A percentile compares a stretch with the other conserved stretches of the same genome.
phyloP scores from a whole-genome alignment of 2,113 vertebrate species.

The Esox niger region DNA sequence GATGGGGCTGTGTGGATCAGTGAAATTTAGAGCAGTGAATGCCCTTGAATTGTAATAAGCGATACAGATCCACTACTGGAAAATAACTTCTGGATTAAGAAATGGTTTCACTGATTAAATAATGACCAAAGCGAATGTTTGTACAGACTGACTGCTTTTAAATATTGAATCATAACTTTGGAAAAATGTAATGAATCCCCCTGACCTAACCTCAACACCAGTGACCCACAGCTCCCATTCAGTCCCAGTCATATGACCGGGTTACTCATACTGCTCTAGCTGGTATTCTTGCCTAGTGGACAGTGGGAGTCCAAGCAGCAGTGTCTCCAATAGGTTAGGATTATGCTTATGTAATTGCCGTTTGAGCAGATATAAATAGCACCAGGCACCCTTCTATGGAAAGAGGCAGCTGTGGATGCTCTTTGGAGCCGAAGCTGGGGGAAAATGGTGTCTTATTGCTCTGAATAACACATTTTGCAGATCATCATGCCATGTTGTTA shows the following conservation, averaged over 20 bases:
- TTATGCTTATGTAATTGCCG: conserved; percentile 69
- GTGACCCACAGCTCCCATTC: conserved; percentile 26
- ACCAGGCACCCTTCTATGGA: conserved; percentile 20
- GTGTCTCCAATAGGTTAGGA: conserved; percentile 51
- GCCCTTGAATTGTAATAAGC: no score
- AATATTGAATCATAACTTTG: neutral
- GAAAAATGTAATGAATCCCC: conserved; percentile 10
- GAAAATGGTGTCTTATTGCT: neutral
- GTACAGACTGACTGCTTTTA: neutral
- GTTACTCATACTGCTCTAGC: neutral
- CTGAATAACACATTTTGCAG: neutral
- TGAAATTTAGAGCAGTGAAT: no score
- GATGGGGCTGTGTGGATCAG: no score
- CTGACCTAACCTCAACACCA: neutral
- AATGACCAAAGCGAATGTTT: no score
- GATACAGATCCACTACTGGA: no score
- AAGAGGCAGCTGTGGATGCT: conserved; percentile 39
- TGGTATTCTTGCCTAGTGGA: conserved; percentile 17
- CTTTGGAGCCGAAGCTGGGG: conserved; percentile 9
- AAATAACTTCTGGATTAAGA: no score
- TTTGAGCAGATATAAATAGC: conserved; percentile 65
- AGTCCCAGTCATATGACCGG: neutral
- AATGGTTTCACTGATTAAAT: no score
- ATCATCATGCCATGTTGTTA: neutral
- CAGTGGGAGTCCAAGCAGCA: conserved; percentile 31